These are phyloP conservation scores for Phasia obesa DNA, from an alignment of 2,888 invertebrate species.

Conservation along the genomic window DNA sequence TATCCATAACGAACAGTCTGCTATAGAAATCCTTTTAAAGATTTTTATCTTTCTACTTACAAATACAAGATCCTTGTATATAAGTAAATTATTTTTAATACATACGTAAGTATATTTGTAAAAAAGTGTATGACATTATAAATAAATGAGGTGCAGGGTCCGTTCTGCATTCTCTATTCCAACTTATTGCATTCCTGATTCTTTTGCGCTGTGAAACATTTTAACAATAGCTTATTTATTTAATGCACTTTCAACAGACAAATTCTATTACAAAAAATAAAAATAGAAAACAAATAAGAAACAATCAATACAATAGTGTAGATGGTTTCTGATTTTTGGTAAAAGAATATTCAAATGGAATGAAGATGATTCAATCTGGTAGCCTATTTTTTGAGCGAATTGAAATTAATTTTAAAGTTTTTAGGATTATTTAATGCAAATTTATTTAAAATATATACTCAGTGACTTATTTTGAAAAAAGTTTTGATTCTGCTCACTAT, in stretches of 20 bases:
- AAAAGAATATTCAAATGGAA: conserved; percentile 40
- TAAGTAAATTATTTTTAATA: not conserved
- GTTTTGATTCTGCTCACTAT: too few species aligned
- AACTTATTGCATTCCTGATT: conserved; percentile 15
- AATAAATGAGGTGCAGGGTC: conserved; percentile 56
- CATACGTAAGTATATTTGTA: not conserved
- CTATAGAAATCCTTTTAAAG: conserved; percentile 30
- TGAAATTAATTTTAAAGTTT: too few species aligned
- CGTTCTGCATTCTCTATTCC: conserved; percentile 44
- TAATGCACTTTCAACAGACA: conserved; percentile 70
- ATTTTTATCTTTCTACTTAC: not conserved
- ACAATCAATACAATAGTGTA: conserved; percentile 40
- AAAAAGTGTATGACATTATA: not conserved
- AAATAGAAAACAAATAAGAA: conserved; percentile 48
- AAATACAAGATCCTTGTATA: not conserved
- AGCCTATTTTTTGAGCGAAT: not conserved
- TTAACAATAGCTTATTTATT: conserved; percentile 62
- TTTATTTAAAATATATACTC: too few species aligned
- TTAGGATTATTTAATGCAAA: too few species aligned
- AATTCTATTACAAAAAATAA: conserved; percentile 37
- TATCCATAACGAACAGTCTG: too few species aligned
- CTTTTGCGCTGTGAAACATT: conserved; percentile 31
- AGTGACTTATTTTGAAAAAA: too few species aligned
- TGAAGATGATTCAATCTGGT: not conserved
- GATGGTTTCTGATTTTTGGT: conserved; percentile 46